These are phyloP conservation scores for Sciaenops ocellatus DNA, from an alignment of 2,797 vertebrate species.

Conservation along the genomic window DNA sequence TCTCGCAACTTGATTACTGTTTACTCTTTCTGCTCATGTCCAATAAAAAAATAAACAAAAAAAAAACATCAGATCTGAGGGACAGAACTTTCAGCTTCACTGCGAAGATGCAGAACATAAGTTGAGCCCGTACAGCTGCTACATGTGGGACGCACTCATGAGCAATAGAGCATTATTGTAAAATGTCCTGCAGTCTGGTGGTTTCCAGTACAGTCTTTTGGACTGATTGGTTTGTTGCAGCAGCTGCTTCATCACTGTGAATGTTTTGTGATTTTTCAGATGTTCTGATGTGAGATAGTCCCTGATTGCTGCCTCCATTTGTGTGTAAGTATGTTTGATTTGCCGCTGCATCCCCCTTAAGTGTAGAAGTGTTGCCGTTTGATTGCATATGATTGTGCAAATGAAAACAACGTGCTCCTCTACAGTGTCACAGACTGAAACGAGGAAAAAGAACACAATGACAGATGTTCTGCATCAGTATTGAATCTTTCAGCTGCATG, in stretches of 20 bases:
- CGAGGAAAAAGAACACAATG: neutral
- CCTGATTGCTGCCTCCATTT: constrained; percentile 50
- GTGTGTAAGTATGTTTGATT: constrained; percentile 43
- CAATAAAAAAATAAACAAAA: neutral
- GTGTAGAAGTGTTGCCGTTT: constrained; percentile 24
- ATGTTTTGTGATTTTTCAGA: constrained; percentile 14
- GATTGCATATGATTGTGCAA: constrained; percentile 48
- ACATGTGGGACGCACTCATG: constrained; percentile 31
- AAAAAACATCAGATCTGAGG: neutral
- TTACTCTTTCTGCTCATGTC: neutral
- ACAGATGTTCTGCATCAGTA: neutral
- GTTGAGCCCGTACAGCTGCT: constrained; percentile 21
- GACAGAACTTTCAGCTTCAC: neutral
- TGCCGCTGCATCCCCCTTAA: constrained; percentile 17
- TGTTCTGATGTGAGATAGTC: constrained; percentile 14
- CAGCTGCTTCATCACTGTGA: constrained; percentile 54
- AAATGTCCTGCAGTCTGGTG: constrained; percentile 53
- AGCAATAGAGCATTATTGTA: constrained; percentile 46
- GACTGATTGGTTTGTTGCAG: constrained; percentile 61
- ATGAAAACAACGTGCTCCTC: constrained; percentile 1
- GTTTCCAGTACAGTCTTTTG: constrained; percentile 50
- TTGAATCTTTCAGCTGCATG: neutral
- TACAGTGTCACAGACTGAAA: neutral
- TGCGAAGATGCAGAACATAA: neutral
- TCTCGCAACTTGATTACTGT: no score